Evolutionary conservation across 2,888 invertebrate species (phyloP).

Genomic region (Lasioglossum lativentre): DNA sequence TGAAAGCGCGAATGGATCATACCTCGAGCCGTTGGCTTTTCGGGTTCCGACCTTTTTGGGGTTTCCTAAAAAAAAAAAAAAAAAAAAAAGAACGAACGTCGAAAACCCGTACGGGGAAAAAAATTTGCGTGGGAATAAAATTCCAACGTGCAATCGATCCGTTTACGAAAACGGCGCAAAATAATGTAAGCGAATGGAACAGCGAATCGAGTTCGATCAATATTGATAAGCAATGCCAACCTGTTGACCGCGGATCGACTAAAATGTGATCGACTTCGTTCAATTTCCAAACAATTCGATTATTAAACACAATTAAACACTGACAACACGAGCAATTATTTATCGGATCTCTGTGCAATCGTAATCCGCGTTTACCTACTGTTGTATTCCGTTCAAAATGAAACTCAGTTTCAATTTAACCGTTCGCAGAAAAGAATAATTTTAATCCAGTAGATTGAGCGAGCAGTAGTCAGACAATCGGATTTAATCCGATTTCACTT

Average conservation of each 20-base stretch:
- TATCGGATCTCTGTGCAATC: not conserved
- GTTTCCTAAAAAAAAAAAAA: not conserved
- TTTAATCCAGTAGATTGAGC: not conserved
- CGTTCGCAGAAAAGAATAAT: not conserved
- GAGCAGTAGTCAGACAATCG: not conserved
- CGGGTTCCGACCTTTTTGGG: not conserved
- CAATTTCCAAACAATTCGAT: not conserved
- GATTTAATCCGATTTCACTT: not conserved
- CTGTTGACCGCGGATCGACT: not conserved
- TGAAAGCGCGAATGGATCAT: conserved; percentile 11
- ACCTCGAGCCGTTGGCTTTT: conserved; percentile 21
- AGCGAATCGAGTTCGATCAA: not conserved
- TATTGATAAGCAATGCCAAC: not conserved
- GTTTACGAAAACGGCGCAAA: not conserved
- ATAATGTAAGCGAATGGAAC: not conserved
- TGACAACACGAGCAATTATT: not conserved
- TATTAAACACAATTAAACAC: not conserved
- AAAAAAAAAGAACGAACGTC: not conserved
- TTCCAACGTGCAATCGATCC: not conserved
- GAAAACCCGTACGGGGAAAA: not conserved
- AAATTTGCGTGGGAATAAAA: not conserved
- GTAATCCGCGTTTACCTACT: not conserved
- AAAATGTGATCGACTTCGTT: not conserved
- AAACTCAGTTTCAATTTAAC: not conserved
- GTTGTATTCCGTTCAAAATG: not conserved